Evolutionary conservation across 2,797 vertebrate genomes (phyloP), one percentile per base, ranked within the genome.

Genomic region (Gastrophryne carolinensis): DNA sequence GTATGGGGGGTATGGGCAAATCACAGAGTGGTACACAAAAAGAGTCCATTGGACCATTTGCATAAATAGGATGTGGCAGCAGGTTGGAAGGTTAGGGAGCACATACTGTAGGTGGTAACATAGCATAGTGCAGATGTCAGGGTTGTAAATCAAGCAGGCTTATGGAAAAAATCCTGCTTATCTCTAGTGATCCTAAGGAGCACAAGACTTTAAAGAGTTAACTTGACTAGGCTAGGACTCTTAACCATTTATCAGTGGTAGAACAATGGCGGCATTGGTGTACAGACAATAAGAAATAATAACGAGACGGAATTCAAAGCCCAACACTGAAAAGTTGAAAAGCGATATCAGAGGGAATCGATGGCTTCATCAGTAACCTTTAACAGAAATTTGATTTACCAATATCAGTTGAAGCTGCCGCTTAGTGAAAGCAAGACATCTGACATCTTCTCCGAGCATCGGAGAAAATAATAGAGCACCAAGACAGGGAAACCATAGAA

Each of bases 281-380:
- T 54, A 60, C 68, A 60, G 41, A 71, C 68, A 71, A 60, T 71
- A 71, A 58, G 54, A 71, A 54, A 71, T 71, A 39, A 71, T 71
- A 71, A 58, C 60, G 54, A 71, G 41, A 71, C 54, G 4, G 21
- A 41, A 71, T 41, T 60, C 68, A 71, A 60, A 60, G 49, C 68
- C 68, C 54, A 71, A 71, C 34, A 71, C 68, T 34, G 68, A 71
- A 71, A 71, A 58, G 68, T 71, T 71, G 68, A 58, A 54, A 71
- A 60, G 54, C 13, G 47, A 58, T 53, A 71, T 71, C 68, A 71
- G 26, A 71, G 68, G 34, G 60, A 71, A 71, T 71, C 68, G 60
- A 71, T 71, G 56, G 44, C 37, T 13, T 60, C 30, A 39, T 49
- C 68, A 71, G 68, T 60, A 71, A 71, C 68, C 68, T 71, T 71